Percentiles rank a stretch among this genome's conserved stretches.
These are phyloP conservation scores for Amphiduros pacificus DNA, from an alignment of 2,888 invertebrate genomes.

Conservation along the genomic window DNA sequence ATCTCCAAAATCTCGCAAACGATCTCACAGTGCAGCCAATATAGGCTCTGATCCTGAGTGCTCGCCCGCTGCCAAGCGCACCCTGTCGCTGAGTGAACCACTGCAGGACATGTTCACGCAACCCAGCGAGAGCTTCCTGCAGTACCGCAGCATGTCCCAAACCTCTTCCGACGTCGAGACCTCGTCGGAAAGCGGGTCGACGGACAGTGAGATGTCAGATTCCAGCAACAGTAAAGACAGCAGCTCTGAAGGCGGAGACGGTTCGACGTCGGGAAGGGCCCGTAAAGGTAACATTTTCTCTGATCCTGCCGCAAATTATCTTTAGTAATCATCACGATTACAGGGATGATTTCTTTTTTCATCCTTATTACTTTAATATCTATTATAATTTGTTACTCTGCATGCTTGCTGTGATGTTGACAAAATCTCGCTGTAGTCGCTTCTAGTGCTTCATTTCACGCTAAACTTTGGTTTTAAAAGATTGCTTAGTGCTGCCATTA, in stretches of 20 bases:
- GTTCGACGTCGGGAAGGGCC: slow-evolving; percentile 1
- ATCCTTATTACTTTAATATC: too few relatives aligned
- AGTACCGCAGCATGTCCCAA: slow-evolving; percentile 57
- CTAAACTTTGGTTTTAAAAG: too few relatives aligned
- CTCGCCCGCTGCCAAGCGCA: slow-evolving; percentile 38
- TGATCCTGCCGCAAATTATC: too few relatives aligned
- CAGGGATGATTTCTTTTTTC: too few relatives aligned
- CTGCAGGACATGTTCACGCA: slow-evolving; percentile 11
- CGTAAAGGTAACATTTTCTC: too few relatives aligned
- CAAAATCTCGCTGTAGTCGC: too few relatives aligned
- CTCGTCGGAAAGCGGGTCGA: slow-evolving; percentile 48
- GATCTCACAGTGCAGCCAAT: slow-evolving; percentile 2
- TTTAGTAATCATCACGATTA: too few relatives aligned
- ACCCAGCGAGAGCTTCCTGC: slow-evolving; percentile 61
- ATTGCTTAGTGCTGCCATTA: too few relatives aligned
- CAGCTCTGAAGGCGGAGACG: slow-evolving; percentile 20
- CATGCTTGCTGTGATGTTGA: too few relatives aligned
- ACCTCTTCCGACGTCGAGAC: slow-evolving; percentile 49
- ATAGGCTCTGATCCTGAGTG: neutral
- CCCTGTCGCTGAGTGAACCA: slow-evolving; percentile 26
- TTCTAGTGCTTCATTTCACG: too few relatives aligned
- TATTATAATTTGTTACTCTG: too few relatives aligned
- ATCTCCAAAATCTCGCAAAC: slow-evolving; percentile 9
- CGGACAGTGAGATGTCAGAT: slow-evolving; percentile 49
- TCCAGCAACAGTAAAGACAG: slow-evolving; percentile 15